phyloP scores from a whole-genome alignment of 2,113 vertebrate genomes.

The Saimiri boliviensis region DNA sequence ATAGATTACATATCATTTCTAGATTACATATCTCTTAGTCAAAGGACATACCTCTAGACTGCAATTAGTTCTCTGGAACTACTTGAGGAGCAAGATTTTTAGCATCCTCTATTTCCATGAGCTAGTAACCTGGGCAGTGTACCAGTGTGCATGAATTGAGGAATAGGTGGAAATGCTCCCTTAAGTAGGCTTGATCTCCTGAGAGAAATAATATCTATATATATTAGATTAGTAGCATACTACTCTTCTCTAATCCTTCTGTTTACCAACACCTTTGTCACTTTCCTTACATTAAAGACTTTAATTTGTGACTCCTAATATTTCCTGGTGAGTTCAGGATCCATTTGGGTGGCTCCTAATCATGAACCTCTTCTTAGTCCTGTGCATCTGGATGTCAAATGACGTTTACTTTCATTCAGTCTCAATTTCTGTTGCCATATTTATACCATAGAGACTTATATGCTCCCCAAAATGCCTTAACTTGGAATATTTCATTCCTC shows the following conservation, averaged over 20 bases:
- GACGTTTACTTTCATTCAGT: not conserved
- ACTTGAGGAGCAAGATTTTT: not conserved
- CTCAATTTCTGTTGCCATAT: not conserved
- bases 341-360: not conserved
- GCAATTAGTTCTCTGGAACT: not conserved
- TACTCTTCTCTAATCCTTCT: not conserved
- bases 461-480: not conserved
- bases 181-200: not conserved
- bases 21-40: not conserved
- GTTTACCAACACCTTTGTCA: not conserved
- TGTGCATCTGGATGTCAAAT: not conserved
- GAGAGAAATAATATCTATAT: not conserved
- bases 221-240: not conserved
- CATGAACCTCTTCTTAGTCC: not conserved
- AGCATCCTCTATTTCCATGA: not conserved
- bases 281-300: not conserved
- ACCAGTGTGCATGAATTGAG: not conserved
- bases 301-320: not conserved
- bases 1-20: not conserved
- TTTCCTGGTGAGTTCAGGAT: not conserved
- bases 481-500: not conserved
- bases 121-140: not conserved
- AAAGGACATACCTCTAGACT: not conserved
- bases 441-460: not conserved
- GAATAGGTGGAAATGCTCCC: not conserved